Evolutionary conservation across 1,140 invertebrate genomes (phyloP), one percentile per base, ranked within the genome.

Genomic region (Globodera rostochiensis): DNA sequence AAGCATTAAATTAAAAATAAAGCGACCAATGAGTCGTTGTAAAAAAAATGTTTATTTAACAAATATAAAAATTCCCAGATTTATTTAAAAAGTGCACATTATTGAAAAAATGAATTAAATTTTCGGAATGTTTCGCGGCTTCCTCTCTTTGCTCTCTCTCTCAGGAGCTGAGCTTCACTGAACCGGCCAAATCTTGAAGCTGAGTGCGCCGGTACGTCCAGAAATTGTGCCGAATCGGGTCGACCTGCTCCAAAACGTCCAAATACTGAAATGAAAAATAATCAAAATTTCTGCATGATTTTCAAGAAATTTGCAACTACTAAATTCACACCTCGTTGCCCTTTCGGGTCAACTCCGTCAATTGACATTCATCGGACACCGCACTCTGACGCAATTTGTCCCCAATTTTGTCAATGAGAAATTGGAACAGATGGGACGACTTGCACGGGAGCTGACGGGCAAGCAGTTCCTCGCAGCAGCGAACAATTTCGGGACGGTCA

Each of bases 341-440:
- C 19, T 45, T 69, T 53, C 11, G 50, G 3, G n/a, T 69, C n/a
- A 69, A 0, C 19, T 7, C 67, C 67, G 7, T 15, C 67, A 21
- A 8, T 4, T 69, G n/a, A 1, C 8, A 8, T 15, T 69, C 69
- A 11, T 47, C 4, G 25, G 69, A 6, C 69, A 36, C 8, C 15
- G 74, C 66, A 19, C 67, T 50, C 13, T 87, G 82, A 45, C 84
- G 79, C 47, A 88, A 81, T 36, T 81, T 69, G 66, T 88, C 88
- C 3, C 82, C 57, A n/a, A 85, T 69, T 57, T 80, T 80, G 50
- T 88, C 88, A 25, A 86, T 53, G 15, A 88, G 50, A 74, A 89
- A 89, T 64, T 80, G 66, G 77, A 76, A 76, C 36, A 89, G 53
- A 77, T 84, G 84, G 49, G 81, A n/a, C 47, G 86, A 86, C 25